Base-by-base conservation (phyloP, 2,113 vertebrate species). In the Chunga burmeisteri region DNA sequence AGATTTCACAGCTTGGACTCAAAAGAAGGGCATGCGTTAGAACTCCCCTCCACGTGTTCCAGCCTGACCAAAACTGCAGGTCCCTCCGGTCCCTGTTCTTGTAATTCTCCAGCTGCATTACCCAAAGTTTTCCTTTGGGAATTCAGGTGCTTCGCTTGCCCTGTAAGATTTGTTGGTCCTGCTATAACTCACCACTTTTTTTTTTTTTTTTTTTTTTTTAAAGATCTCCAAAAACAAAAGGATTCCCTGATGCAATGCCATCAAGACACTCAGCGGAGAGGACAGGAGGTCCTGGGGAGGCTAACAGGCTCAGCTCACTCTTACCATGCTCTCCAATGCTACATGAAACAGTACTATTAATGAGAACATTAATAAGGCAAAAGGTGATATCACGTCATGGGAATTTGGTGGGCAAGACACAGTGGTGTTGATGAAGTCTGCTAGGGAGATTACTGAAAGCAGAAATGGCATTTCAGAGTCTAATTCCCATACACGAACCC, bases 401-500 rank as follows among this genome's bases (percentile, higher is more conserved):
- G 63, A 71, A 59, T 53, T 42, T 34, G 77, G 63, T 77, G 50
- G 82, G 62, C 34, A 81, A 81, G 47, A 68, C 62, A 53, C 36
- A 32, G 12, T 0, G 4, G 70, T 42, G 40, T 25, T 36, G 63
- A 10, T 49, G 63, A n/a, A 70, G 19, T 29, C 81, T 81, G 46
- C 67, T 34, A 23, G 63, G 71, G 44, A 71, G 56, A 59, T 47
- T 16, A 58, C 21, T 9, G 22, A 71, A 47, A 73, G 73, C 44
- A 75, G 74, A 94, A 79, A 81, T 23, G 68, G 30, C 44, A 53
- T 65, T 81, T 81, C 89, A 81, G 68, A 81, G 23, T 23, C 38
- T 18, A 25, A n/a, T 29, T 49, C 46, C 63, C 50, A 21, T 13
- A 40, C 34, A 26, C 26, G 71, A 85, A 2, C 23, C 55, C 56